A percentile compares a stretch with the other conserved stretches of the same genome.
Evolutionary conservation across 1,140 invertebrate genomes (phyloP).

Genomic region (Ostrea denselamellosa): DNA sequence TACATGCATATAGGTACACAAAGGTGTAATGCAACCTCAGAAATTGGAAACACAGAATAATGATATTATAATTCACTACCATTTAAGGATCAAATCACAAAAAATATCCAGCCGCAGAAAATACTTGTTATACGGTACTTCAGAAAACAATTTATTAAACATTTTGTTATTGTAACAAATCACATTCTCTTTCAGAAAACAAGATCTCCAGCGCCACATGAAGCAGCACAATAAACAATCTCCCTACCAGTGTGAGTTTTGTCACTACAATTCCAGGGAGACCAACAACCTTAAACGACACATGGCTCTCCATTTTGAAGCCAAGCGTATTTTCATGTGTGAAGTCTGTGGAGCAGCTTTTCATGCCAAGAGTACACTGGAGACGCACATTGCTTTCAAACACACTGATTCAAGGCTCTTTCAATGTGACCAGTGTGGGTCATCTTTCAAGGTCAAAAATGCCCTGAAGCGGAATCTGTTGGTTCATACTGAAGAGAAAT

Average conservation of each 20-base stretch:
- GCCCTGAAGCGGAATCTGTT: conserved; percentile 71
- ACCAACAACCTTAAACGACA: conserved; percentile 74
- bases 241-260: conserved; percentile 70
- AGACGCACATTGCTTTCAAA: conserved; percentile 76
- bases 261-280: conserved; percentile 70
- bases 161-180: not conserved
- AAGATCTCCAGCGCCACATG: conserved; percentile 72
- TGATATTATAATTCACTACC: too few relatives aligned
- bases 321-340: conserved; percentile 76
- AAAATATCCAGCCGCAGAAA: too few relatives aligned
- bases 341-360: conserved; percentile 78
- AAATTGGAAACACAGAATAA: too few relatives aligned
- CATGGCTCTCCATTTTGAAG: conserved; percentile 69
- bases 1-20: too few relatives aligned
- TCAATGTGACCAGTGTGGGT: conserved; percentile 71
- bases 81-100: too few relatives aligned
- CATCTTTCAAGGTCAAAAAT: conserved; percentile 75
- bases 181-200: conserved; percentile 62
- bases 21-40: too few relatives aligned
- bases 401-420: conserved; percentile 74
- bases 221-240: conserved; percentile 66
- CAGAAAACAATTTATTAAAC: not conserved
- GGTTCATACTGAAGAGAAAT: conserved; percentile 68
- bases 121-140: too few relatives aligned
- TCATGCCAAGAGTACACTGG: conserved; percentile 76